Evolutionary conservation across 2,888 invertebrate species (phyloP).

Genomic region (Andricus quercusramuli): DNA sequence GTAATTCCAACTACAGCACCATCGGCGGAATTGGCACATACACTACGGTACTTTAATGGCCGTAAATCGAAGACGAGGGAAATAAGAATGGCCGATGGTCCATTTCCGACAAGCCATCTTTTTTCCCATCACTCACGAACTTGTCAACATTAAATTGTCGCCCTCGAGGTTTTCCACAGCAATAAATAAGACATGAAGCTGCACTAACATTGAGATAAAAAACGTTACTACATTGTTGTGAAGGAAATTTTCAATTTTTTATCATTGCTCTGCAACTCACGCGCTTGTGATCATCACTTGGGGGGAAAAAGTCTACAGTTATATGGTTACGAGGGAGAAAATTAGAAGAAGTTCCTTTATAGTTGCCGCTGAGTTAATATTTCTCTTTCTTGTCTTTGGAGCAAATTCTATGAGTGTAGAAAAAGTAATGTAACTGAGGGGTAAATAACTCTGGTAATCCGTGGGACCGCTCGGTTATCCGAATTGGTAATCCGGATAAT

Average conservation of each 20-base stretch:
- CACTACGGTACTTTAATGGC: constrained; percentile 7
- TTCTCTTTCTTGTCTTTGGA: neutral
- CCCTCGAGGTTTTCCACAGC: neutral
- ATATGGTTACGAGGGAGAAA: constrained; percentile 7
- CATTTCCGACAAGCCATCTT: constrained; percentile 20
- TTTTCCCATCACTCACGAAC: neutral
- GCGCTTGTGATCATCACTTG: neutral
- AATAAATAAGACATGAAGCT: constrained; percentile 8
- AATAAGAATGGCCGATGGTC: neutral
- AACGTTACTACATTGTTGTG: neutral
- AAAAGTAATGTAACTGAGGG: neutral
- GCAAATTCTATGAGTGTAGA: neutral
- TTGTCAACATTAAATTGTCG: constrained; percentile 27
- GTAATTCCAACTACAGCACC: neutral
- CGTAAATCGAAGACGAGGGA: neutral
- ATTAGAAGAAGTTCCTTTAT: constrained; percentile 4
- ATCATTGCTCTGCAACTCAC: neutral
- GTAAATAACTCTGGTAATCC: no score
- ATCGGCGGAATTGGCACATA: neutral
- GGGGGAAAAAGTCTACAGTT: neutral
- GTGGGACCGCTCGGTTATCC: no score
- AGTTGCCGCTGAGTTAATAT: neutral
- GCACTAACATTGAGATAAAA: neutral
- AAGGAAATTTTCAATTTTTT: neutral
- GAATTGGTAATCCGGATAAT: no score